phyloP scores from a whole-genome alignment of 2,888 invertebrate species.

The Tridacna gigas region DNA sequence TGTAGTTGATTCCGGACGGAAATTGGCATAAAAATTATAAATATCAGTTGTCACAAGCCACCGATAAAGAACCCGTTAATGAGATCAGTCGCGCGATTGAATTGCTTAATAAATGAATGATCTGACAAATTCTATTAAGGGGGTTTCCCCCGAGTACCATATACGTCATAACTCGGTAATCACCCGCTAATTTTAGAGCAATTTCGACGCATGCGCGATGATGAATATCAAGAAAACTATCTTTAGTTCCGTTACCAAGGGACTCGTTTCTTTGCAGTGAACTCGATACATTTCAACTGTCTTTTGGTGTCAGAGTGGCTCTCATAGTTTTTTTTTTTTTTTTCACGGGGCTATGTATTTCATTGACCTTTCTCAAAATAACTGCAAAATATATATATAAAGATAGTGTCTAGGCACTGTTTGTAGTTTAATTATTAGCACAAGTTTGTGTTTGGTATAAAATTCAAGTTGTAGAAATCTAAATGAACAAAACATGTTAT shows the following conservation, averaged over 20 bases:
- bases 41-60: constrained; percentile 25
- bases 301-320: too few relatives aligned
- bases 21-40: constrained; percentile 10
- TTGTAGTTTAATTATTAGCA: too few relatives aligned
- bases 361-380: too few relatives aligned
- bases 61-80: constrained; percentile 35
- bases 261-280: constrained; percentile 24
- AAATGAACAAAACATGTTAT: too few relatives aligned
- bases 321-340: too few relatives aligned
- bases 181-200: constrained; percentile 55
- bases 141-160: constrained; percentile 51
- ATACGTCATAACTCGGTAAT: constrained; percentile 55
- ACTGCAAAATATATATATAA: too few relatives aligned
- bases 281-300: not conserved
- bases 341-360: too few relatives aligned
- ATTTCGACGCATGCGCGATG: constrained; percentile 42
- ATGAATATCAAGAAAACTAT: constrained; percentile 1
- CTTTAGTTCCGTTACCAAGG: constrained; percentile 33
- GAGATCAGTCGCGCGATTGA: constrained; percentile 51
- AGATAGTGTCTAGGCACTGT: too few relatives aligned
- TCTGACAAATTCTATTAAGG: constrained; percentile 63
- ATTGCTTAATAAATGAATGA: constrained; percentile 61
- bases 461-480: too few relatives aligned
- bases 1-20: too few relatives aligned
- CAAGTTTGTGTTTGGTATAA: too few relatives aligned